Evolutionary conservation across 2,888 invertebrate species (phyloP), one percentile per base, ranked within the genome.

Genomic region (Pheosia tremula): DNA sequence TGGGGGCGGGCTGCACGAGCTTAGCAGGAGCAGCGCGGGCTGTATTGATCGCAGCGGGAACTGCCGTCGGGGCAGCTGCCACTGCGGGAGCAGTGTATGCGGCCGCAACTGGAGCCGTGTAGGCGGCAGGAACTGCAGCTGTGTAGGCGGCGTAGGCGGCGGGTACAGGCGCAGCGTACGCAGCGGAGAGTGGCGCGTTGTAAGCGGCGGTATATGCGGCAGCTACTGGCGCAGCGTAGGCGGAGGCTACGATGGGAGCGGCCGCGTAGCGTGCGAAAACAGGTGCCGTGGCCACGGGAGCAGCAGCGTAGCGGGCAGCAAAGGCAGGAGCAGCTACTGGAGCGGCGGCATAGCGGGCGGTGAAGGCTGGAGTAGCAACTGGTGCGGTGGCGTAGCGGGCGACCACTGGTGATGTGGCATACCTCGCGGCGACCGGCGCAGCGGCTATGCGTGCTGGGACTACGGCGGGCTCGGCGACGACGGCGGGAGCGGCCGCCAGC

Each of bases 1-100:
- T 86, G 56, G 81, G 82, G 52, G 80, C 79, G 60, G 77, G 86
- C 90, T 96, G 75, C 91, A 96, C 83, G 88, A 95, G n/a, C 77
- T 96, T 81, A 93, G 96, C 90, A 93, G 96, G 73, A 57, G 56
- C 49, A 11, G 68, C 50, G 67, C 67, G 61, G 45, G 70, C 63
- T 10, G 71, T 61, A 7, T 66, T 60, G 61, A 68, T 71, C 9
- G 67, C 67, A 3, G 64, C 64, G 10, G 67, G 61, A 49, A 68
- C 63, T 63, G 38, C 66, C 60, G 54, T 75, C 71, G 5, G 55
- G 13, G 39, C 55, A 6, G 55, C 39, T 8, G 55, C 55, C 5
- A 39, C 39, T 39, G 39, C 5, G 7, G 55, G 55, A 55, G 55
- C 55, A 0, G 38, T 39, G n/a, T 55, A 39, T 5, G 55, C 55